Conservation (phyloP, 1,140 invertebrate species). For the Bombus difficillimus region DNA sequence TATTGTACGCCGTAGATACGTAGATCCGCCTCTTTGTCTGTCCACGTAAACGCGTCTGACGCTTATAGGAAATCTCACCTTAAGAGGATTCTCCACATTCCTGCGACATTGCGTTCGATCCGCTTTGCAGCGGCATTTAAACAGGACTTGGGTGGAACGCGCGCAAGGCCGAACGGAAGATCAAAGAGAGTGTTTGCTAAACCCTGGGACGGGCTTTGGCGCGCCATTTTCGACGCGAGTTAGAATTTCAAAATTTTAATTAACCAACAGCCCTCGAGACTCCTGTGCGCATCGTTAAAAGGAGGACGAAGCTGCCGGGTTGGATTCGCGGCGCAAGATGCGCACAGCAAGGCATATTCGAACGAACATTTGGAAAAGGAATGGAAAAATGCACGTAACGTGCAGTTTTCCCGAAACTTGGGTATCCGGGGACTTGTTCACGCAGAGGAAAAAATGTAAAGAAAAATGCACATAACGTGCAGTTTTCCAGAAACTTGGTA, state of each 20-base stretch:
- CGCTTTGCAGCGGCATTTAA: neutral
- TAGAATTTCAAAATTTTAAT: conserved; percentile 5
- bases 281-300: too few species aligned
- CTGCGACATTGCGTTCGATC: neutral
- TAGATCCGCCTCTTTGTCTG: too few species aligned
- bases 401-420: too few species aligned
- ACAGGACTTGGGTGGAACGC: neutral
- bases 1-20: too few species aligned
- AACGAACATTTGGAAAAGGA: too few species aligned
- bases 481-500: too few species aligned
- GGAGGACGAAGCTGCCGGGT: neutral
- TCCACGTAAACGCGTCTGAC: neutral
- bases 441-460: too few species aligned
- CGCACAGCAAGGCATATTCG: too few species aligned
- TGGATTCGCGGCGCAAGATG: neutral
- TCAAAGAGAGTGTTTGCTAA: neutral
- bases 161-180: neutral
- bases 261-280: neutral
- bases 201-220: neutral
- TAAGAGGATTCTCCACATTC: neutral
- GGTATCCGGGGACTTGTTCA: too few species aligned
- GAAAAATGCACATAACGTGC: too few species aligned
- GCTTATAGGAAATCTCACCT: neutral
- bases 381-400: too few species aligned
- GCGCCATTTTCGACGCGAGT: neutral